These are phyloP conservation scores for Drosophila kanapiae DNA, from an alignment of 1,140 invertebrate genomes.

Conservation along the genomic window DNA sequence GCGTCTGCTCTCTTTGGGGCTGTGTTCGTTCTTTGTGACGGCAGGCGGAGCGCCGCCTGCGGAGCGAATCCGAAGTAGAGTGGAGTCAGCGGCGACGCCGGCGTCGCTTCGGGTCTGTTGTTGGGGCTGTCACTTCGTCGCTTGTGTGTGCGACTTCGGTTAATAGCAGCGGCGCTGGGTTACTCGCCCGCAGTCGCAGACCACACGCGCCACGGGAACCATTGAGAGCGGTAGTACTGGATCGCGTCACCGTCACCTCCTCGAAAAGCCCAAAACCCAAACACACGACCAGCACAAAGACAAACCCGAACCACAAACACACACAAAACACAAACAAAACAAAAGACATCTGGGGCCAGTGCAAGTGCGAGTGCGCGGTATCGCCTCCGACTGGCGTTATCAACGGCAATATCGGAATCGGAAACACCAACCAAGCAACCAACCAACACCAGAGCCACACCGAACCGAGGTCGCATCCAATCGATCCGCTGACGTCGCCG, in stretches of 20 bases:
- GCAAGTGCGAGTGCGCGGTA: conserved; percentile 20
- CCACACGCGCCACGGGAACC: conserved; percentile 58
- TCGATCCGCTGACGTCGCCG: conserved; percentile 9
- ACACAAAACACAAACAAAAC: conserved; percentile 37
- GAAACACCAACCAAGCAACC: conserved; percentile 3
- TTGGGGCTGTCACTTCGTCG: conserved; percentile 23
- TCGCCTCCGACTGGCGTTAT: conserved; percentile 30
- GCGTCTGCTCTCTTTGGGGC: conserved; percentile 44
- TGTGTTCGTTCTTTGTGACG: conserved; percentile 74
- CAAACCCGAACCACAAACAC: conserved; percentile 10
- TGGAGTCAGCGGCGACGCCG: conserved; percentile 49
- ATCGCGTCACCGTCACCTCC: conserved; percentile 5
- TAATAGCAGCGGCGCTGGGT: conserved; percentile 60
- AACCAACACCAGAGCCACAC: conserved; percentile 2
- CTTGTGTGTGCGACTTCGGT: conserved; percentile 47
- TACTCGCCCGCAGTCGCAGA: conserved; percentile 58
- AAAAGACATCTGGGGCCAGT: conserved; percentile 27
- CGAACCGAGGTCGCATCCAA: conserved; percentile 17
- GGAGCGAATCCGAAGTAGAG: conserved; percentile 26
- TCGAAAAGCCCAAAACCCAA: conserved; percentile 5
- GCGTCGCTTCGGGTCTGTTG: conserved; percentile 12
- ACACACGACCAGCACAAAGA: not conserved
- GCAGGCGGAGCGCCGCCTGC: not conserved
- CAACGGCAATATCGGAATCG: conserved; percentile 34
- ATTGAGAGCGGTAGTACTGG: conserved; percentile 29